phyloP scores from a whole-genome alignment of 2,888 invertebrate genomes.

The Aporophyla lueneburgensis region DNA sequence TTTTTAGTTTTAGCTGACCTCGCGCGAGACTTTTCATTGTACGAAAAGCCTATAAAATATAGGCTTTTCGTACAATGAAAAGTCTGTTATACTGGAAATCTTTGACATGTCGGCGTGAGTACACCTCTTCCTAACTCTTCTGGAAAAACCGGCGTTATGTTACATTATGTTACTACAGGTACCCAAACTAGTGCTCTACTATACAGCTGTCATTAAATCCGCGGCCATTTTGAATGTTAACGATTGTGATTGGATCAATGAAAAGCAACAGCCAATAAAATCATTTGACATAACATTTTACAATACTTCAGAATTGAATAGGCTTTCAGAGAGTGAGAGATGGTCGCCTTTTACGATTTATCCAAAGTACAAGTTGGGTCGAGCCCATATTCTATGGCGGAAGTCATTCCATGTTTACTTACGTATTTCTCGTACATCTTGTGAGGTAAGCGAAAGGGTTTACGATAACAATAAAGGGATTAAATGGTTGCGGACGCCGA shows the following conservation, averaged over 20 bases:
- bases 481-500: constrained; percentile 38
- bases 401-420: constrained; percentile 26
- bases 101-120: neutral
- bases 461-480: constrained; percentile 48
- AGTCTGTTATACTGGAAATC: no score
- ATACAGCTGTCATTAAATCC: neutral
- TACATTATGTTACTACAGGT: neutral
- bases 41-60: no score
- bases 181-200: neutral
- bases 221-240: no score
- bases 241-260: neutral
- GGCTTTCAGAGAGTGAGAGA: neutral
- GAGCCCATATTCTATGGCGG: constrained; percentile 28
- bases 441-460: constrained; percentile 53
- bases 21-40: no score
- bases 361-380: neutral
- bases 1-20: no score
- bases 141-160: neutral
- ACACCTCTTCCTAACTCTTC: neutral
- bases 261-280: constrained; percentile 8
- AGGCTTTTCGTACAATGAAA: no score
- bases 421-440: constrained; percentile 3
- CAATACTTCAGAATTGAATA: constrained; percentile 9
- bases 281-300: constrained; percentile 7
- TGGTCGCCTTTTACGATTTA: constrained; percentile 16